phyloP scores from a whole-genome alignment of 2,113 vertebrate genomes.

The Channa argus region DNA sequence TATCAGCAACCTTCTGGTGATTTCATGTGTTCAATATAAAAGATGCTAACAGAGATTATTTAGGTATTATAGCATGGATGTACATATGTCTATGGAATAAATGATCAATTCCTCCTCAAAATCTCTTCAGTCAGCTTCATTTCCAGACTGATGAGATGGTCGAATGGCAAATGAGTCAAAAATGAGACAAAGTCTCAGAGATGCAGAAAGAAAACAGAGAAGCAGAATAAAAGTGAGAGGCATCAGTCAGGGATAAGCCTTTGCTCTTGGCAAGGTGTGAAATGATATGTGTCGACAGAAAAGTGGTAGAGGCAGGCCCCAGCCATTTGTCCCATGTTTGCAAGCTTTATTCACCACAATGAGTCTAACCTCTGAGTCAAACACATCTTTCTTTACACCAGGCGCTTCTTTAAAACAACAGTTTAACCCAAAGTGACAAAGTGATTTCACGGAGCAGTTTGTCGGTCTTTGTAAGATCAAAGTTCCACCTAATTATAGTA shows the following conservation, averaged over 20 bases:
- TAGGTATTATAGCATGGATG: too few relatives aligned
- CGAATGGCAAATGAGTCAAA: slow-evolving; percentile 9
- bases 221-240: slow-evolving; percentile 24
- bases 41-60: not conserved
- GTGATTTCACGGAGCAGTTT: slow-evolving; percentile 7
- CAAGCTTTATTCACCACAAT: slow-evolving; percentile 41
- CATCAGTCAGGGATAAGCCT: slow-evolving; percentile 45
- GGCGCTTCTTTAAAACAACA: slow-evolving; percentile 35
- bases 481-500: slow-evolving; percentile 29
- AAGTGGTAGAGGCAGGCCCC: slow-evolving; percentile 48
- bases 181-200: slow-evolving; percentile 17
- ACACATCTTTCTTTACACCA: slow-evolving; percentile 31
- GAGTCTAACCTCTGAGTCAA: slow-evolving; percentile 40
- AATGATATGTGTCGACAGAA: slow-evolving; percentile 54
- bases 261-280: slow-evolving; percentile 55
- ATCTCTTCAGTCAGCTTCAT: slow-evolving; percentile 5
- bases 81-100: not conserved
- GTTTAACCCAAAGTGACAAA: slow-evolving; percentile 47
- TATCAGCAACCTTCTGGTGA: not conserved
- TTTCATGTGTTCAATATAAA: slow-evolving; percentile 4
- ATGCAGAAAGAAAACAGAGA: slow-evolving; percentile 17
- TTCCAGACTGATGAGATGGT: not conserved
- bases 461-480: slow-evolving; percentile 29
- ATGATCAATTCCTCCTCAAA: not conserved
- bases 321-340: slow-evolving; percentile 51